Conservation (phyloP, 1,140 invertebrate genomes). For the Goniozus legneri region DNA sequence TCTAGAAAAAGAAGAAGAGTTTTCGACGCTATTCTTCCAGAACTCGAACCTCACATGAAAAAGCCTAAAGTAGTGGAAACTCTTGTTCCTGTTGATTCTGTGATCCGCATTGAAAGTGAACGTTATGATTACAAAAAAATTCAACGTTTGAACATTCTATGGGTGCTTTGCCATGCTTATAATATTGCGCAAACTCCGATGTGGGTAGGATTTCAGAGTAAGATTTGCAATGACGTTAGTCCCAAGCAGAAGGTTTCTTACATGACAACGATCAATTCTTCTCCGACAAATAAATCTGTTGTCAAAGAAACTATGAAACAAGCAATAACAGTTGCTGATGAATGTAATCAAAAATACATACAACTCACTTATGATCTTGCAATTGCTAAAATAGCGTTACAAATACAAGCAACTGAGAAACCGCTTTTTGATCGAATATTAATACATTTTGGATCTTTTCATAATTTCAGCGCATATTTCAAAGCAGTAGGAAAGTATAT, state of each 20-base stretch:
- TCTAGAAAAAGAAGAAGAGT: neutral
- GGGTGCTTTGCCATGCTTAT: neutral
- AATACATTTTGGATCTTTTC: constrained; percentile 52
- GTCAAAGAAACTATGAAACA: constrained; percentile 37
- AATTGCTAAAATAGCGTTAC: constrained; percentile 40
- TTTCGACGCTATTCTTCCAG: neutral
- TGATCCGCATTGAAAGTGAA: neutral
- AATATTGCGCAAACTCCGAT: constrained; percentile 9
- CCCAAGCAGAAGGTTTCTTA: constrained; percentile 22
- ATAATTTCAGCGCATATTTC: constrained; percentile 52
- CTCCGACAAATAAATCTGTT: constrained; percentile 30
- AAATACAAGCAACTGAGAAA: constrained; percentile 37
- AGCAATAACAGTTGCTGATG: constrained; percentile 24
- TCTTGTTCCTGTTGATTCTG: neutral
- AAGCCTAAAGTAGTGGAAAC: neutral
- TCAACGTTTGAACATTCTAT: neutral
- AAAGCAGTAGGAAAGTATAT: constrained; percentile 52
- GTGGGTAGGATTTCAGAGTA: constrained; percentile 23
- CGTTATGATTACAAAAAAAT: neutral
- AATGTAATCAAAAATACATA: constrained; percentile 30
- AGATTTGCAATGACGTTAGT: constrained; percentile 10
- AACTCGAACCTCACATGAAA: neutral
- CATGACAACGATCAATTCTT: constrained; percentile 32
- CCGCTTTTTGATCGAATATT: constrained; percentile 40
- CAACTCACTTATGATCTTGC: constrained; percentile 40